phyloP scores from a whole-genome alignment of 2,888 invertebrate species.

The Lochmaea capreae region DNA sequence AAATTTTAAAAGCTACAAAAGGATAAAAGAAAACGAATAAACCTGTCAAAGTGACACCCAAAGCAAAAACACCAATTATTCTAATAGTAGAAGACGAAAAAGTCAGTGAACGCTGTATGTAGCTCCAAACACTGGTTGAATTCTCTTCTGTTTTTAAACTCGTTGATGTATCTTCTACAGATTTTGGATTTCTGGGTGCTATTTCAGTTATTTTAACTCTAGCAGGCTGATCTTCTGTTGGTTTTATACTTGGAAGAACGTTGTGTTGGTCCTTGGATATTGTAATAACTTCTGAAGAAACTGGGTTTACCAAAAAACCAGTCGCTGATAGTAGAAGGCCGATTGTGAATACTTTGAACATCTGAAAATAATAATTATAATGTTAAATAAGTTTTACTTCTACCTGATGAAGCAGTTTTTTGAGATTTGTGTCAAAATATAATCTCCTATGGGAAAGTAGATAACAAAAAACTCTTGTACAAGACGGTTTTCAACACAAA shows the following conservation, averaged over 20 bases:
- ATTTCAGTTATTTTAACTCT: background rate
- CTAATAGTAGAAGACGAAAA: background rate
- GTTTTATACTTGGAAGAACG: background rate
- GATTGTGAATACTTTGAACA: background rate
- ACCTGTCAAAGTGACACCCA: conserved; percentile 53
- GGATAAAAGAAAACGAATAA: conserved; percentile 56
- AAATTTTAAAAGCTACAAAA: conserved; percentile 58
- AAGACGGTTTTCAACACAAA: too few species aligned
- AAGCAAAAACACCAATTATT: conserved; percentile 50
- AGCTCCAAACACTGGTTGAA: background rate
- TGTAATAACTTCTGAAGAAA: background rate
- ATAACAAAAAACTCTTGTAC: too few species aligned
- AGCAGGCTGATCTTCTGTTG: background rate
- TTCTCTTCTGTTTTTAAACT: background rate
- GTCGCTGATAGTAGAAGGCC: background rate
- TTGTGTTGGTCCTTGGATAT: background rate
- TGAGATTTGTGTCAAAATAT: too few species aligned
- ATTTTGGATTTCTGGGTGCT: background rate
- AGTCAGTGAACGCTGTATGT: background rate
- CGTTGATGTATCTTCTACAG: background rate
- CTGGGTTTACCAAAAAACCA: background rate
- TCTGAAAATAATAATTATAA: background rate
- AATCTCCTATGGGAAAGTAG: too few species aligned
- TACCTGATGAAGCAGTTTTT: too few species aligned
- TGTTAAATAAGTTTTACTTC: too few species aligned